These are phyloP conservation scores for Parnassius orleans DNA, from an alignment of 2,888 invertebrate genomes.

Conservation along the genomic window DNA sequence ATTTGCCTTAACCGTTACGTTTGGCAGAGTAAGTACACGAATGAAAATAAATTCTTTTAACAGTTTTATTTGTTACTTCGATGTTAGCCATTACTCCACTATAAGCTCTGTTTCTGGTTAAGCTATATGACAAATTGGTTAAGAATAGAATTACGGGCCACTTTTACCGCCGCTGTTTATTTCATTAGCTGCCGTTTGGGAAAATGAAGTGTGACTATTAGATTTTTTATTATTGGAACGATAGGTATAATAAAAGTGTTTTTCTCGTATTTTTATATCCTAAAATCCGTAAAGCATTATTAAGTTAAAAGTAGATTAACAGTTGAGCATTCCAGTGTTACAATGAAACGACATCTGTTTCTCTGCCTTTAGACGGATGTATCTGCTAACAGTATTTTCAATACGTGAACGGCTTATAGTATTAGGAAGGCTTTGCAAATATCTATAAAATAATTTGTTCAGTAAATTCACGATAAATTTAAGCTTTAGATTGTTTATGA, in stretches of 20 bases:
- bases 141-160: slow-evolving; percentile 48
- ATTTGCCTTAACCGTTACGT: too few relatives aligned
- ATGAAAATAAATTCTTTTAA: slow-evolving; percentile 3
- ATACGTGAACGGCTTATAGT: too few relatives aligned
- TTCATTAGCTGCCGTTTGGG: slow-evolving; percentile 40
- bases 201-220: slow-evolving; percentile 37
- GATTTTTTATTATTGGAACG: slow-evolving; percentile 34
- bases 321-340: too few relatives aligned
- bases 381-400: too few relatives aligned
- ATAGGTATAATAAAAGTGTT: slow-evolving; percentile 33
- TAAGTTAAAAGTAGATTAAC: neutral
- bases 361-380: too few relatives aligned
- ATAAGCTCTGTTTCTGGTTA: slow-evolving; percentile 12
- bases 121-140: slow-evolving; percentile 33
- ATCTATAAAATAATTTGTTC: too few relatives aligned
- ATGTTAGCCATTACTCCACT: slow-evolving; percentile 10
- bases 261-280: slow-evolving; percentile 28
- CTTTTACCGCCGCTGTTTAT: slow-evolving; percentile 38
- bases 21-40: too few relatives aligned
- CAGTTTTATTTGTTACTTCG: slow-evolving; percentile 11
- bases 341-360: too few relatives aligned
- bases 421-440: too few relatives aligned
- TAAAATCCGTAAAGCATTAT: slow-evolving; percentile 8
- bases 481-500: too few relatives aligned
- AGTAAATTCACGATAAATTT: too few relatives aligned